Conservation (phyloP, 2,113 vertebrate genomes). For the Notothenia rossii region DNA sequence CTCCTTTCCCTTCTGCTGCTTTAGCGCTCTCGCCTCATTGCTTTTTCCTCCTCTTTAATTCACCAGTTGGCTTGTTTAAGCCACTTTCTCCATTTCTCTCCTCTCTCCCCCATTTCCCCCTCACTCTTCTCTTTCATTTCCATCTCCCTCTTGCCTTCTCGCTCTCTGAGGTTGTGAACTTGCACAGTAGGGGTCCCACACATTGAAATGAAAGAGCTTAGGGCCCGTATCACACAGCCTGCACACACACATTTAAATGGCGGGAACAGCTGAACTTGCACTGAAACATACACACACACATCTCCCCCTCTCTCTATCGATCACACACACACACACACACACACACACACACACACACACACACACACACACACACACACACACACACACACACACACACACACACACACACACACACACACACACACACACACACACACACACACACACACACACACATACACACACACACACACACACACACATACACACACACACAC, state of each 20-base stretch:
- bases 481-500: constrained; percentile 32
- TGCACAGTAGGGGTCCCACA: constrained; percentile 66
- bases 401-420: constrained; percentile 31
- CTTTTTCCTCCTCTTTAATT: constrained; percentile 50
- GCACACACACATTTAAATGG: constrained; percentile 60
- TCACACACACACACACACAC: constrained; percentile 27
- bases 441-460: constrained; percentile 26
- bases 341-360: constrained; percentile 37
- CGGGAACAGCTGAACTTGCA: constrained; percentile 61
- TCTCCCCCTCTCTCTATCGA: constrained; percentile 29
- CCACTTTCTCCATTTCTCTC: constrained; percentile 28
- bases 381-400: constrained; percentile 28
- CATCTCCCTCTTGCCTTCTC: constrained; percentile 51
- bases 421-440: constrained; percentile 27
- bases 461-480: constrained; percentile 37
- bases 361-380: constrained; percentile 30
- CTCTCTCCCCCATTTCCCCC: constrained; percentile 6
- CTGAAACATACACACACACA: constrained; percentile 24
- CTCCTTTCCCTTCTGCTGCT: constrained; percentile 27
- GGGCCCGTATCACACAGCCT: constrained; percentile 44
- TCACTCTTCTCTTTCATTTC: constrained; percentile 51
- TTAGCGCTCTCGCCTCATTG: constrained; percentile 47
- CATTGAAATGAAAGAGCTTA: constrained; percentile 74
- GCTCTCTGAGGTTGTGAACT: constrained; percentile 64
- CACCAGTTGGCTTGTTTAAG: constrained; percentile 65